phyloP scores from a whole-genome alignment of 2,888 invertebrate species.

The Toxonevra muliebris region DNA sequence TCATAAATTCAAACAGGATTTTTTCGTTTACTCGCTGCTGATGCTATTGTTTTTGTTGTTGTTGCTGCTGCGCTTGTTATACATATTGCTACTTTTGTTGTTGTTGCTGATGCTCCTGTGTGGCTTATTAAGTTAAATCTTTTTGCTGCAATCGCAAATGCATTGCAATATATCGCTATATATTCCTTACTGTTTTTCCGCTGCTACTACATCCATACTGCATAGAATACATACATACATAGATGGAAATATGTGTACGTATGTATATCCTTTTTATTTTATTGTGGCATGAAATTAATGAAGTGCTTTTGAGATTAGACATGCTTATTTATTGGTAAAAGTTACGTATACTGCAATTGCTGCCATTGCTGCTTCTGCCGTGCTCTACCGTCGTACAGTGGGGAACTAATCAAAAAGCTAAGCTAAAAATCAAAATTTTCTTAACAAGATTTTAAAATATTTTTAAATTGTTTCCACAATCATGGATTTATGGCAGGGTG shows the following conservation, averaged over 20 bases:
- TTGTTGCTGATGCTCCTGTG: conserved; percentile 31
- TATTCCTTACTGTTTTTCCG: conserved; percentile 3
- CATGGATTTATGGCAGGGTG: too few species aligned
- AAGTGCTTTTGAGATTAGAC: conserved; percentile 56
- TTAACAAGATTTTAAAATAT: too few species aligned
- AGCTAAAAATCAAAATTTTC: too few species aligned
- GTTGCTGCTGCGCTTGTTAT: conserved; percentile 13
- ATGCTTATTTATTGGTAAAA: conserved; percentile 35
- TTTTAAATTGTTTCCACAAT: too few species aligned
- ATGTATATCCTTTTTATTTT: conserved; percentile 12
- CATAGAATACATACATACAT: conserved; percentile 13
- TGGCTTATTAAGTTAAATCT: conserved; percentile 35
- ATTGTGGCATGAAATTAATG: conserved; percentile 48
- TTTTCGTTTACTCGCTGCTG: conserved; percentile 17
- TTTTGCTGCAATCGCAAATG: conserved; percentile 2
- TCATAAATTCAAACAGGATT: conserved; percentile 41
- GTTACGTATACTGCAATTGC: conserved; percentile 20
- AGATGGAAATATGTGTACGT: background rate
- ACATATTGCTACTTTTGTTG: conserved; percentile 17
- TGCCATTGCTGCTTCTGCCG: conserved; percentile 2
- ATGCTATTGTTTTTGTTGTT: conserved; percentile 19
- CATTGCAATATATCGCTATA: background rate
- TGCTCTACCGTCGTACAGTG: too few species aligned
- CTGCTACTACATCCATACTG: conserved; percentile 2
- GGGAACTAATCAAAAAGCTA: too few species aligned